phyloP scores from a whole-genome alignment of 2,113 vertebrate genomes.

The Odobenus rosmarus region DNA sequence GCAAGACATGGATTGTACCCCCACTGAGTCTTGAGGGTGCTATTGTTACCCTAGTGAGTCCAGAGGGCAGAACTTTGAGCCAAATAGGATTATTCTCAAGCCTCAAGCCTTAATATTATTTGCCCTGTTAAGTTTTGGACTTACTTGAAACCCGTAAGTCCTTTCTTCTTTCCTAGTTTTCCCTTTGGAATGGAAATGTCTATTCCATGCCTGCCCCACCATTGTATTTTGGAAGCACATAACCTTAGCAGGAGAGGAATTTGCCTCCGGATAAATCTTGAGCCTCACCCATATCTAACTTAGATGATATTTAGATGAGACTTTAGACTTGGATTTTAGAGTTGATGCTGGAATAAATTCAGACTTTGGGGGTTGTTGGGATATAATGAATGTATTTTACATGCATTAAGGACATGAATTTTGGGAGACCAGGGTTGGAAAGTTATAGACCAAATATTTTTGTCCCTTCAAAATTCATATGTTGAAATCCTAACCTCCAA shows the following conservation, averaged over 20 bases:
- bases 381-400: neutral
- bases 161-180: neutral
- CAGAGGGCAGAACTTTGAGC: neutral
- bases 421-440: neutral
- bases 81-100: neutral
- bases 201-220: neutral
- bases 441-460: neutral
- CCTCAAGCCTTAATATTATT: neutral
- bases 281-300: neutral
- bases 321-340: neutral
- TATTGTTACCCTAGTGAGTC: neutral
- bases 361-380: neutral
- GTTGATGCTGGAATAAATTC: neutral
- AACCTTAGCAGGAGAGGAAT: neutral
- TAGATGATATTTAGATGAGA: neutral
- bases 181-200: neutral
- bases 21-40: neutral
- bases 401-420: neutral
- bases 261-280: neutral
- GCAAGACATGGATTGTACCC: no score
- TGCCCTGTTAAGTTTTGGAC: neutral
- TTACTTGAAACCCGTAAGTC: neutral
- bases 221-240: neutral
- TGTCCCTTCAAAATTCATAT: neutral
- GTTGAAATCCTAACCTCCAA: neutral